These are phyloP conservation scores for Erythrocercus mccallii DNA, from an alignment of 2,113 vertebrate genomes.

Conservation along the genomic window DNA sequence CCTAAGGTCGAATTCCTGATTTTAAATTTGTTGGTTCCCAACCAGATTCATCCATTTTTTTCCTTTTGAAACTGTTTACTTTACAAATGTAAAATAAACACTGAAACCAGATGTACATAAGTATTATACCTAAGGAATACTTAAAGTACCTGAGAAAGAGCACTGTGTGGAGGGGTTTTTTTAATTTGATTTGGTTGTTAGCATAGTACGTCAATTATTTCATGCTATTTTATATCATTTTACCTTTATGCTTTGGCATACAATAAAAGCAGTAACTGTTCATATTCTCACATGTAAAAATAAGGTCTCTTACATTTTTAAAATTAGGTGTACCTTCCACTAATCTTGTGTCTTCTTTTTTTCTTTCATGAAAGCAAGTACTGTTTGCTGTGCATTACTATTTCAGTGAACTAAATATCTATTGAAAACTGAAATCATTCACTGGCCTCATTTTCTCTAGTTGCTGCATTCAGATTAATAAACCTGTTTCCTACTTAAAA, in stretches of 20 bases:
- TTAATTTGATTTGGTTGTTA: background rate
- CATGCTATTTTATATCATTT: background rate
- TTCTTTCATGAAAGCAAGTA: constrained; percentile 39
- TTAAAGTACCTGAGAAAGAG: background rate
- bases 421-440: constrained; percentile 52
- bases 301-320: constrained; percentile 15
- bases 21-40: background rate
- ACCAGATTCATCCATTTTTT: background rate
- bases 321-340: constrained; percentile 30
- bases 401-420: constrained; percentile 59
- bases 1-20: background rate
- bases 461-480: constrained; percentile 69
- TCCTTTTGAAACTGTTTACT: background rate
- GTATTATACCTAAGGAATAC: background rate
- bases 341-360: constrained; percentile 34
- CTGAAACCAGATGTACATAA: background rate
- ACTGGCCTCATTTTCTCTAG: constrained; percentile 50
- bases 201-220: background rate
- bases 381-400: constrained; percentile 18
- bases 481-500: constrained; percentile 65
- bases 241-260: constrained; percentile 2
- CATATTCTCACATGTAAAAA: constrained; percentile 25
- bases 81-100: background rate
- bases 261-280: constrained; percentile 41
- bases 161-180: background rate